Conservation (phyloP, 2,113 vertebrate genomes). For the Cyanoderma ruficeps region DNA sequence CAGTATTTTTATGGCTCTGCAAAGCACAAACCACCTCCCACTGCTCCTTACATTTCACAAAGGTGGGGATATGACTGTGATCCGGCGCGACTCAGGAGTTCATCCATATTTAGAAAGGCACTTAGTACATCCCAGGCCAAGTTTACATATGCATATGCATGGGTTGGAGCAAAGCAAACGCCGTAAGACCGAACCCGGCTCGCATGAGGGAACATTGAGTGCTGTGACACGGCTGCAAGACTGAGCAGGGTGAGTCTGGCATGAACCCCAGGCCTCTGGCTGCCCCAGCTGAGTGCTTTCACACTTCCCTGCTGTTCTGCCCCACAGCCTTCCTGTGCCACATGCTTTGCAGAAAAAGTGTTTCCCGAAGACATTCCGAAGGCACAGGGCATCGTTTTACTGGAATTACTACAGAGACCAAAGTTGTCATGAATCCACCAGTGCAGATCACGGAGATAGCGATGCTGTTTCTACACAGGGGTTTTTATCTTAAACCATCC, state of each 20-base stretch:
- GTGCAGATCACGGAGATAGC: background rate
- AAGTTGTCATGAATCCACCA: background rate
- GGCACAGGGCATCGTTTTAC: background rate
- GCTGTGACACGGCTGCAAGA: background rate
- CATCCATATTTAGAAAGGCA: slow-evolving; percentile 56
- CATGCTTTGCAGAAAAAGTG: background rate
- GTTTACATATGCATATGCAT: slow-evolving; percentile 49
- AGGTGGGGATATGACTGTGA: slow-evolving; percentile 39
- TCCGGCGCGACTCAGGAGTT: slow-evolving; percentile 29
- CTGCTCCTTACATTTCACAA: slow-evolving; percentile 51
- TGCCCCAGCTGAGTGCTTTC: background rate
- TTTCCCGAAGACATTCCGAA: background rate
- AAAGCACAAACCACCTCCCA: slow-evolving; percentile 44
- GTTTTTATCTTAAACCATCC: background rate
- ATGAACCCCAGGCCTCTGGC: background rate
- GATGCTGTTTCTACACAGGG: background rate
- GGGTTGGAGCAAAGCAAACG: background rate
- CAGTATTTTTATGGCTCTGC: slow-evolving; percentile 8
- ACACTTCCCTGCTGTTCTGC: background rate
- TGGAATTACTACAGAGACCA: background rate
- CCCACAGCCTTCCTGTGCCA: background rate
- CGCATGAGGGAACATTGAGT: background rate
- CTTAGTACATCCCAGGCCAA: slow-evolving; percentile 43
- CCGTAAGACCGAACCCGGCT: background rate
- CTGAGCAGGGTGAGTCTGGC: background rate